Base-by-base conservation (phyloP, 1,140 invertebrate genomes). In the Reticulitermes speratus region DNA sequence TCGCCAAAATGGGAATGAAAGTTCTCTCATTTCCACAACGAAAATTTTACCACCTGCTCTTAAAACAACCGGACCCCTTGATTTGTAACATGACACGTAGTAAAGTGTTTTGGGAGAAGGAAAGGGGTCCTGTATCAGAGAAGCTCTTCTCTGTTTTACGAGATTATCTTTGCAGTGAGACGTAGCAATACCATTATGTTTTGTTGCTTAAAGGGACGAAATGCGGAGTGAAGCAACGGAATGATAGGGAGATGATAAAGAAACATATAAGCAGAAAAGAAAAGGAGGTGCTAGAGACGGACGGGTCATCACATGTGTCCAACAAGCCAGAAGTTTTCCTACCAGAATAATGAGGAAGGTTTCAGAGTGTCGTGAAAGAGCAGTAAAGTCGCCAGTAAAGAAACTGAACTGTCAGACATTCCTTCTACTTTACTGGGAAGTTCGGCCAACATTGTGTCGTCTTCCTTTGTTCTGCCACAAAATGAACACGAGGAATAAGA, bases 161-260 rank as follows among this genome's bases (percentile, higher is more conserved):
- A 75, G n/a, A 75, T 75, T 75, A 75, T 75, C 65, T 30, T 30
- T 75, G 8, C n/a, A 75, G 65, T 14, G n/a, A 75, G 65, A 25
- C 65, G 65, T 75, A 75, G n/a, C 65, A 75, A 75, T 5, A 6
- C 65, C 65, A 75, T 75, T 30, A 75, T 25, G 25, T 55, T 75
- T 30, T 75, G 65, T 30, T 30, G 65, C 65, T 14, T n/a, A 75
- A 75, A 30, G 65, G n/a, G 19, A 25, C 25, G 25, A 30, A 75
- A 75, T 30, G 14, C 25, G 25, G n/a, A 75, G 5, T 25, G 65
- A 30, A 75, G 65, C 25, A 75, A 75, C 30, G 65, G 65, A 75
- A 75, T 75, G 65, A 25, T 8, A 75, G 65, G 65, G 65, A 75
- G n/a, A 75, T 75, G 65, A 75, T 75, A 75, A 75, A 65, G 59